A percentile compares a stretch with the other conserved stretches of the same genome.
These are phyloP conservation scores for Salminus brasiliensis DNA, from an alignment of 2,113 vertebrate genomes.

Conservation along the genomic window DNA sequence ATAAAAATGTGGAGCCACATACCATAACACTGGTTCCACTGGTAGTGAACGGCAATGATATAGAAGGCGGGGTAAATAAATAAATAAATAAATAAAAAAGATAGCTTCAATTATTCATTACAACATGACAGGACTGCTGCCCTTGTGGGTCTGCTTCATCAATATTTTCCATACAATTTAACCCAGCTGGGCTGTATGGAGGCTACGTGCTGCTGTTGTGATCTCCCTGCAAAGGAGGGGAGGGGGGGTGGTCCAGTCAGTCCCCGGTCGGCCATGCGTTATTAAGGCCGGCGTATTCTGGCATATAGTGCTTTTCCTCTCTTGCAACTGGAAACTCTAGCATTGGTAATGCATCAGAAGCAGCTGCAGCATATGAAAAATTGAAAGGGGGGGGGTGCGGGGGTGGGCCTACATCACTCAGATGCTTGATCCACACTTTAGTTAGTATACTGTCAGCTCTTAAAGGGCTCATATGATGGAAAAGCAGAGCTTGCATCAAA, in stretches of 20 bases:
- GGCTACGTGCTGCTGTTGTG: background rate
- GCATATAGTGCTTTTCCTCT: background rate
- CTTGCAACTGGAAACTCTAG: background rate
- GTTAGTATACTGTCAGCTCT: background rate
- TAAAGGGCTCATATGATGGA: background rate
- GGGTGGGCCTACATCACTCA: background rate
- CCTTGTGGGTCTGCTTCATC: slow-evolving; percentile 64
- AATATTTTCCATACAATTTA: slow-evolving; percentile 76
- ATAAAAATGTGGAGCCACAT: background rate
- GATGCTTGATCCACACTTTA: background rate
- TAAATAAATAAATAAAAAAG: background rate
- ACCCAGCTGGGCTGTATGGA: slow-evolving; percentile 40
- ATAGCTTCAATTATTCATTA: slow-evolving; percentile 71
- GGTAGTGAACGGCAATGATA: background rate
- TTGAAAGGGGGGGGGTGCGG: background rate
- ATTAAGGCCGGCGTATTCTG: background rate
- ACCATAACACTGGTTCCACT: background rate
- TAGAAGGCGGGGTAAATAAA: no score
- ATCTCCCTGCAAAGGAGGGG: slow-evolving; percentile 42
- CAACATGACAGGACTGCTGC: slow-evolving; percentile 65
- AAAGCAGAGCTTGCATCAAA: no score
- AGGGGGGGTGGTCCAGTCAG: background rate
- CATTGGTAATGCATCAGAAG: background rate
- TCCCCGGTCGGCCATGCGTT: background rate
- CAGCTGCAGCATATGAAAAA: background rate